Evolutionary conservation across 2,113 vertebrate genomes (phyloP).

Genomic region (Capreolus pygargus): DNA sequence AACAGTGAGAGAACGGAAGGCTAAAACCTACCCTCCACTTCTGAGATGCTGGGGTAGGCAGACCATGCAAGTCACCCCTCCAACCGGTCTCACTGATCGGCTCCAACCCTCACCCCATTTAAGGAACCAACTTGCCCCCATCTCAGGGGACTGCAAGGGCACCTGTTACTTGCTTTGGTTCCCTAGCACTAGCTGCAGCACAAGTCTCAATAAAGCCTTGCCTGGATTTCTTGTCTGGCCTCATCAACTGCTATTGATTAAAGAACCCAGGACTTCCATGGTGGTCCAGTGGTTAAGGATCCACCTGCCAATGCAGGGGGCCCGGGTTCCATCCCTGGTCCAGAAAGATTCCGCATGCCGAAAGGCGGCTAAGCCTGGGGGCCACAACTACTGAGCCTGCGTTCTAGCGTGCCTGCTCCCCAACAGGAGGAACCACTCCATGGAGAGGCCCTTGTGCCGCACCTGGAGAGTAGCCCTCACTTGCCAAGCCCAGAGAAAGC

Average conservation of each 20-base stretch:
- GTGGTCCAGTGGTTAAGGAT: neutral
- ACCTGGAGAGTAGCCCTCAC: neutral
- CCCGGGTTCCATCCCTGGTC: neutral
- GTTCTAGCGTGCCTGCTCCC: neutral
- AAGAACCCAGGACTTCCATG: neutral
- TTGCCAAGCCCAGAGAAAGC: neutral
- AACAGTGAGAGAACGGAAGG: neutral
- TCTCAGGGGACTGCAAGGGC: neutral
- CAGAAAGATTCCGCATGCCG: fast-evolving
- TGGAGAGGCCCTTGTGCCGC: fast-evolving
- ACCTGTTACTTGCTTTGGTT: neutral
- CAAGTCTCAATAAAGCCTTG: neutral
- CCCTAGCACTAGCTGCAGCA: neutral
- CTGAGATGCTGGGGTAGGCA: neutral
- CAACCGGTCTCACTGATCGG: fast-evolving
- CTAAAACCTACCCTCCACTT: neutral
- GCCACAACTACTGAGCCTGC: neutral
- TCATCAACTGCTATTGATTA: neutral
- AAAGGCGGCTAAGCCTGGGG: neutral
- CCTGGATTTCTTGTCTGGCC: neutral
- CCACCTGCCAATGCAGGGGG: neutral
- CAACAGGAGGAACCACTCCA: neutral
- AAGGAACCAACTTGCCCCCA: neutral
- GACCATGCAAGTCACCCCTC: neutral
- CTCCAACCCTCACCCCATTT: neutral